phyloP scores from a whole-genome alignment of 1,140 invertebrate genomes.

The Akabosia matsudoensis region DNA sequence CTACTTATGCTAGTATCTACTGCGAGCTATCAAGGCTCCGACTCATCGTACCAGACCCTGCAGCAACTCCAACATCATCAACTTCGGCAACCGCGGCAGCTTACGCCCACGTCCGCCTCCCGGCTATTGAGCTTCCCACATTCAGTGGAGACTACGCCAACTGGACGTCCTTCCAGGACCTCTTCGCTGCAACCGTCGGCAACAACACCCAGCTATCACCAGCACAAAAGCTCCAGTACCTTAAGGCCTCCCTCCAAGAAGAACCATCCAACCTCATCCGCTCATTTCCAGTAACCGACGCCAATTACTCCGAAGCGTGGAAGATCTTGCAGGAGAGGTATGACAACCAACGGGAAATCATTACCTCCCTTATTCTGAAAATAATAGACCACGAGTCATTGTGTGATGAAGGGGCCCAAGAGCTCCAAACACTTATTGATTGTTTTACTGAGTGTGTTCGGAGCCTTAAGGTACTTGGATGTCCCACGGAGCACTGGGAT shows the following conservation, averaged over 20 bases:
- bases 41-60: neutral
- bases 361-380: neutral
- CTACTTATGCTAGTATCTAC: neutral
- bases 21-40: neutral
- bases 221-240: conserved; percentile 24
- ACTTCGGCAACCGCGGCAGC: neutral
- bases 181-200: conserved; percentile 21
- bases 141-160: conserved; percentile 14
- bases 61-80: neutral
- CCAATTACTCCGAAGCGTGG: conserved; percentile 25
- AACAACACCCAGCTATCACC: neutral
- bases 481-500: neutral
- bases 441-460: neutral
- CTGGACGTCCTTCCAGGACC: conserved; percentile 20
- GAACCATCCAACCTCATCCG: conserved; percentile 16
- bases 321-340: conserved; percentile 13
- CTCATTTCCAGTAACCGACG: neutral
- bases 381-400: neutral
- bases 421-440: neutral
- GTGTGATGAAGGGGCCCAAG: neutral
- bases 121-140: conserved; percentile 14
- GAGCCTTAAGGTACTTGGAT: neutral
- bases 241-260: conserved; percentile 8
- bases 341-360: conserved; percentile 21
- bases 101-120: conserved; percentile 3